A percentile compares a stretch with the other conserved stretches of the same genome.
These are phyloP conservation scores for Melanchra persicariae DNA, from an alignment of 2,888 invertebrate genomes.

Conservation along the genomic window DNA sequence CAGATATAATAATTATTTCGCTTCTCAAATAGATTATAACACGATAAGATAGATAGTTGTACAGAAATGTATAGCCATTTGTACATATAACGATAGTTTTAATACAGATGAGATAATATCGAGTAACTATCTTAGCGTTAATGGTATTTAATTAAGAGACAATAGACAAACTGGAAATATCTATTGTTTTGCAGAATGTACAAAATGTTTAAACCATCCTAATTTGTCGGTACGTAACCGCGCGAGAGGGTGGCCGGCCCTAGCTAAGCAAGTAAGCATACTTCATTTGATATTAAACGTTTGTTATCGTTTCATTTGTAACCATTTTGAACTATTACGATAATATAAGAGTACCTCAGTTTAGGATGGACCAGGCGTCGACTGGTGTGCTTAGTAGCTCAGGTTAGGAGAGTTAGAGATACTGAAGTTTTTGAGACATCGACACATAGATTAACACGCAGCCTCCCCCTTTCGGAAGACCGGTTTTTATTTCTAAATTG, in stretches of 20 bases:
- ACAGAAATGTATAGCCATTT: slow-evolving; percentile 87
- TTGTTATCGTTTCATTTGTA: slow-evolving; percentile 90
- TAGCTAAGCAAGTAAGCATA: slow-evolving; percentile 90
- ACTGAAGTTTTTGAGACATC: slow-evolving; percentile 85
- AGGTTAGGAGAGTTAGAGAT: slow-evolving; percentile 85
- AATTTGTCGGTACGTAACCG: slow-evolving; percentile 80
- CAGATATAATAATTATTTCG: slow-evolving; percentile 78
- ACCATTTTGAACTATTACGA: slow-evolving; percentile 89
- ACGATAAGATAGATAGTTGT: slow-evolving; percentile 88
- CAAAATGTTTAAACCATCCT: slow-evolving; percentile 85
- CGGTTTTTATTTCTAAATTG: slow-evolving; percentile 83
- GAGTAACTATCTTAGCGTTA: slow-evolving; percentile 88
- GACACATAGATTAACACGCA: slow-evolving; percentile 85
- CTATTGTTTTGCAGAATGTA: slow-evolving; percentile 87
- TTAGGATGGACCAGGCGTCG: slow-evolving; percentile 91
- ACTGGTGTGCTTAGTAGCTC: slow-evolving; percentile 88
- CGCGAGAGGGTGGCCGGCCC: slow-evolving; percentile 84
- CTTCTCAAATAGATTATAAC: slow-evolving; percentile 85
- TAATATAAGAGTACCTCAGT: slow-evolving; percentile 89
- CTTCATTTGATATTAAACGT: slow-evolving; percentile 89
- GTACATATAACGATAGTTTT: slow-evolving; percentile 89
- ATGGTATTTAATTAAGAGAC: slow-evolving; percentile 87
- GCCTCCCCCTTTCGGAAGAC: slow-evolving; percentile 80
- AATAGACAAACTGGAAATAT: slow-evolving; percentile 84
- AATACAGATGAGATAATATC: slow-evolving; percentile 86